Evolutionary conservation across 2,888 invertebrate genomes (phyloP), one percentile per base, ranked within the genome.

Genomic region (Hyppa rectilinea): DNA sequence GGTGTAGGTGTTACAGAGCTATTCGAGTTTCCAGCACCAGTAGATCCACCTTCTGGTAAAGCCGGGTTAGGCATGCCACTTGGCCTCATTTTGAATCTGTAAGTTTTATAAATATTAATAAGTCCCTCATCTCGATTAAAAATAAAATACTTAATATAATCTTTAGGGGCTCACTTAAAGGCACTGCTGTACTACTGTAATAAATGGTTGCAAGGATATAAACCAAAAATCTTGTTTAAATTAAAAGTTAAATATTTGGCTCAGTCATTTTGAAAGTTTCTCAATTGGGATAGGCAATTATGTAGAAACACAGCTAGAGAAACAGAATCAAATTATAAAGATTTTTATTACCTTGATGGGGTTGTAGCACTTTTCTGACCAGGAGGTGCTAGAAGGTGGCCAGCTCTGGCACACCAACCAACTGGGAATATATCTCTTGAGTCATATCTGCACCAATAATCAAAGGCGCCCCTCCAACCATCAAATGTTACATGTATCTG

Each of bases 391-490:
- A 99, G 96, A 0, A 98, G 98, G 96, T 99, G 99, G 4, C 98
- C 98, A 88, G 98, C 99, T 87, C 97, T 97, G 5, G 98, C 98
- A 95, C 99, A 99, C 99, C 99, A 99, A 0, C 99, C 99, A 29
- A 98, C 99, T 31, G 99, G 99, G 91, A 99, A 99, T 78, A 99
- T 99, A 91, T 99, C 99, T 80, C 99, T 96, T 0, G 99, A 98
- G 87, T 99, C 98, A 95, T 97, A 99, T 82, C 97, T 96, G 93
- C 99, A 99, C 99, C 99, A 99, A 90, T 99, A 99, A 94, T 99
- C 99, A 95, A 99, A 99, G 20, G 99, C 99, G 36, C 99, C 99
- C 78, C 98, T 96, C 99, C 99, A 99, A 0, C 99, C 99, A 96
- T 99, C 99, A 95, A 99, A 99, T 10, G 98, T 98, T 17, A 99